These are phyloP conservation scores for Tiliacea citrago DNA, from an alignment of 2,888 invertebrate species.

Conservation along the genomic window DNA sequence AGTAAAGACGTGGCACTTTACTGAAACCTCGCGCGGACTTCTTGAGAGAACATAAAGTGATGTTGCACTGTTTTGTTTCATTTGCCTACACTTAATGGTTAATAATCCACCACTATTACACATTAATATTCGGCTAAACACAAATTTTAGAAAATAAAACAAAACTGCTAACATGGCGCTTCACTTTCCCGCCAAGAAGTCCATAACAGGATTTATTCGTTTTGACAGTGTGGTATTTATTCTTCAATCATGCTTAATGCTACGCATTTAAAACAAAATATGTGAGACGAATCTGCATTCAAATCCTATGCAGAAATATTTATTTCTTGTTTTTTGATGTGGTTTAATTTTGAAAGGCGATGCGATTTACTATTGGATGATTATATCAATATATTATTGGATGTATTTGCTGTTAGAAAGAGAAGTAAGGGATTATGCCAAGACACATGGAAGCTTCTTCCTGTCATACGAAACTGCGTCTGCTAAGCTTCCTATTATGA, in stretches of 20 bases:
- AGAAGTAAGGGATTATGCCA: conserved; percentile 4
- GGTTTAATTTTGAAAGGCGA: conserved; percentile 9
- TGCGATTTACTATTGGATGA: conserved; percentile 17
- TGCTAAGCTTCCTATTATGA: not conserved
- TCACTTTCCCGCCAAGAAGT: too few species aligned
- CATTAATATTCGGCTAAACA: too few species aligned
- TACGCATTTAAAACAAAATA: conserved; percentile 65
- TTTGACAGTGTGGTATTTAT: conserved; percentile 81
- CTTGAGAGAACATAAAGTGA: too few species aligned
- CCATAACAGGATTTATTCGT: conserved; percentile 75
- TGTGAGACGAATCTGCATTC: conserved; percentile 49
- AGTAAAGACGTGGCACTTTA: too few species aligned
- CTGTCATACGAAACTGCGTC: too few species aligned
- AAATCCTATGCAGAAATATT: conserved; percentile 15
- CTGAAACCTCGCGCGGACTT: too few species aligned
- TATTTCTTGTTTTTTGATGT: conserved; percentile 17
- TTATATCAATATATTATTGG: conserved; percentile 14
- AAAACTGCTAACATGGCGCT: too few species aligned
- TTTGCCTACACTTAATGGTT: too few species aligned
- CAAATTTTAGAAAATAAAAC: too few species aligned
- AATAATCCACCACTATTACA: too few species aligned
- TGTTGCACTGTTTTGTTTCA: too few species aligned
- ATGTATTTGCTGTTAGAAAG: not conserved
- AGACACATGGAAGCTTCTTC: not conserved
- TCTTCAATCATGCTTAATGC: conserved; percentile 80